A percentile compares a stretch with the other conserved stretches of the same genome.
phyloP scores from a whole-genome alignment of 2,888 invertebrate species.

The Pasiphila rectangulata region DNA sequence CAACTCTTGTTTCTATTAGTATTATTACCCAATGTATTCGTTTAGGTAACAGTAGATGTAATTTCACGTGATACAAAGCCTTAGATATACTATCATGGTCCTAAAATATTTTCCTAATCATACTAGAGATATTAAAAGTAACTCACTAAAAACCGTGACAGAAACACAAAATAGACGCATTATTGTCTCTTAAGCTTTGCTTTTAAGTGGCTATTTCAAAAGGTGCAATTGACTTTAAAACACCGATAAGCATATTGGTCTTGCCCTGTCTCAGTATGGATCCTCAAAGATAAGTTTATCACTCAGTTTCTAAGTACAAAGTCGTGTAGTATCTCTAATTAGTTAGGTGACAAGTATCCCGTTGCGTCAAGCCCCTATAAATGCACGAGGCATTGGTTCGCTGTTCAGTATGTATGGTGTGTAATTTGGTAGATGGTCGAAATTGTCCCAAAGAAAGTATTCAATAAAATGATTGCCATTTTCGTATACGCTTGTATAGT shows the following conservation, averaged over 20 bases:
- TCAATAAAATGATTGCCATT: constrained; percentile 26
- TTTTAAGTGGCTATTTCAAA: constrained; percentile 12
- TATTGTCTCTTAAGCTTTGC: too few species aligned
- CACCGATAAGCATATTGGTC: constrained; percentile 28
- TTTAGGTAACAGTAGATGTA: background rate
- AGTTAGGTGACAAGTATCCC: constrained; percentile 52
- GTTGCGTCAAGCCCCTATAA: constrained; percentile 44
- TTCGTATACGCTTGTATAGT: constrained; percentile 30
- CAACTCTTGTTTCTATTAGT: constrained; percentile 40
- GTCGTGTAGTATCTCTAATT: constrained; percentile 58
- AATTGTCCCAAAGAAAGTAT: constrained; percentile 21
- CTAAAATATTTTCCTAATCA: too few species aligned
- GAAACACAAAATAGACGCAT: too few species aligned
- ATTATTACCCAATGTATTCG: constrained; percentile 1
- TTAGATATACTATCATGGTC: too few species aligned
- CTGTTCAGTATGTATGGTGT: constrained; percentile 35
- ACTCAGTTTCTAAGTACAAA: constrained; percentile 52
- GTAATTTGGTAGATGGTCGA: constrained; percentile 29
- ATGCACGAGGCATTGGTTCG: constrained; percentile 32
- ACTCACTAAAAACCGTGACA: too few species aligned
- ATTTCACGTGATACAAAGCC: too few species aligned
- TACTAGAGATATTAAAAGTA: too few species aligned
- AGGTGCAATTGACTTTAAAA: constrained; percentile 23
- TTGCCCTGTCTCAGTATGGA: constrained; percentile 49
- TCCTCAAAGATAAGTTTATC: constrained; percentile 50